Percentiles rank a stretch among this genome's conserved stretches.
These are phyloP conservation scores for Agriopis marginaria DNA, from an alignment of 2,888 invertebrate species.

Conservation along the genomic window DNA sequence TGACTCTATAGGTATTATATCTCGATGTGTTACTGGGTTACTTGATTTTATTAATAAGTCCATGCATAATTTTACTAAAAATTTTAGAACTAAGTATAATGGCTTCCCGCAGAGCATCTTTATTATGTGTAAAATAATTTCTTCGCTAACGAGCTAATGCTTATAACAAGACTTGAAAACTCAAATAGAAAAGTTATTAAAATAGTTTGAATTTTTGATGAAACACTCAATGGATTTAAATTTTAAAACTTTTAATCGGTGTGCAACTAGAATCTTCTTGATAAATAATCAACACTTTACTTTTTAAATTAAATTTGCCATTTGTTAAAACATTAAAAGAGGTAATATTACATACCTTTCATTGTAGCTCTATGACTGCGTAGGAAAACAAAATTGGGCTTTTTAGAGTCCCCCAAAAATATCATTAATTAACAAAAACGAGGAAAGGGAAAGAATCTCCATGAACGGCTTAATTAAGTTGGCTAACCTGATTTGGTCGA, in stretches of 20 bases:
- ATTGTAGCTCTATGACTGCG: no score
- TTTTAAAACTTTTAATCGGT: background rate
- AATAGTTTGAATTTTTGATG: background rate
- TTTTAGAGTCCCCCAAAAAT: constrained; percentile 3
- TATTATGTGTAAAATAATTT: background rate
- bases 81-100: no score
- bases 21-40: no score
- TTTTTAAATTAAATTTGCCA: background rate
- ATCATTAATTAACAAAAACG: constrained; percentile 40
- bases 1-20: no score
- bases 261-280: background rate
- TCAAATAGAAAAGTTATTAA: background rate
- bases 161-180: background rate
- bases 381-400: background rate
- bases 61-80: no score
- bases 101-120: background rate
- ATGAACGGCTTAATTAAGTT: constrained; percentile 38
- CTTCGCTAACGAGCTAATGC: background rate
- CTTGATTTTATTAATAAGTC: no score
- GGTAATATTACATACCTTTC: background rate
- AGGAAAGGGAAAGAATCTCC: constrained; percentile 26
- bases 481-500: constrained; percentile 12
- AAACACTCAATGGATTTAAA: background rate
- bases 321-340: background rate
- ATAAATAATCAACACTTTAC: background rate